These are phyloP conservation scores for Catharus minimus DNA, from an alignment of 2,113 vertebrate genomes.

Conservation along the genomic window DNA sequence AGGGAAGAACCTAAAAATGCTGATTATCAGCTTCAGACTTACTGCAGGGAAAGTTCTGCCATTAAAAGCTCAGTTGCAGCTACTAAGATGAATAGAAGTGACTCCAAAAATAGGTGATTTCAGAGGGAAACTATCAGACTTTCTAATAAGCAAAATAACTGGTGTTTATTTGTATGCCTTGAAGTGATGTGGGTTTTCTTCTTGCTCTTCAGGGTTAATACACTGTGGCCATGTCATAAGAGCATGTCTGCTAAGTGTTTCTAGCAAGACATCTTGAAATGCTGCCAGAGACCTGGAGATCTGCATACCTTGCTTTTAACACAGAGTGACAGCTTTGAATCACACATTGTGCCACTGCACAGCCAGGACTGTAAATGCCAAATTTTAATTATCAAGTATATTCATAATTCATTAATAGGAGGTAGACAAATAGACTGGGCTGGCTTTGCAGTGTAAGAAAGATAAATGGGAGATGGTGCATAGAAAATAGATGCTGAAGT, in stretches of 20 bases:
- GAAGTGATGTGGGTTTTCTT: neutral
- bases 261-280: conserved; percentile 38
- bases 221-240: neutral
- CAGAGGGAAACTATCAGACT: neutral
- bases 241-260: neutral
- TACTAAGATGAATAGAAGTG: neutral
- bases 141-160: neutral
- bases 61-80: neutral
- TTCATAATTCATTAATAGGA: conserved; percentile 51
- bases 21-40: neutral
- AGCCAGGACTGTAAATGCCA: neutral
- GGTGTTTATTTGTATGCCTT: neutral
- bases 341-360: neutral
- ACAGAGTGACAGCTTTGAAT: neutral
- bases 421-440: neutral
- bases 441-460: neutral
- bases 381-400: conserved; percentile 38
- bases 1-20: neutral
- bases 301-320: neutral
- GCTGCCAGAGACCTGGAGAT: neutral
- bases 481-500: neutral
- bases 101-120: neutral
- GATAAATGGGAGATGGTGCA: neutral
- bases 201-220: conserved; percentile 3
- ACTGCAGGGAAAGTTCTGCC: neutral